Evolutionary conservation across 2,113 vertebrate genomes (phyloP).

Genomic region (Cercopithecus mona): DNA sequence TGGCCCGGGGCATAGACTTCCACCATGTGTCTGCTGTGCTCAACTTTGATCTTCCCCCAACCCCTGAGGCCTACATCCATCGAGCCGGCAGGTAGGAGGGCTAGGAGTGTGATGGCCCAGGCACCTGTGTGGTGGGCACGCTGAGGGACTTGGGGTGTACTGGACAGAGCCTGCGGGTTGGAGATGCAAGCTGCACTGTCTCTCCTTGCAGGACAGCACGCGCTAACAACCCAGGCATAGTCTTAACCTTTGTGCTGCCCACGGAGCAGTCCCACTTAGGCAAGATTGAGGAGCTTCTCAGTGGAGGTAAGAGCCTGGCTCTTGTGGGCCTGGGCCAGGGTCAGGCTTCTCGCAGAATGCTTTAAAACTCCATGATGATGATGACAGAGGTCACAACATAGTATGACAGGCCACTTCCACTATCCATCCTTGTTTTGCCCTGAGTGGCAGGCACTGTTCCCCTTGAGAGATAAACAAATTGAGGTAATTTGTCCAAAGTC

Average conservation of each 20-base stretch:
- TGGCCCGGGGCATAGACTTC: conserved; percentile 95
- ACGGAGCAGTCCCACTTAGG: conserved; percentile 83
- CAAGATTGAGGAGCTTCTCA: conserved; percentile 87
- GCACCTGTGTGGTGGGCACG: too few relatives aligned
- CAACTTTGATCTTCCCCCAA: conserved; percentile 93
- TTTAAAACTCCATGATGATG: not conserved
- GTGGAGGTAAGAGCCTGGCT: conserved; percentile 81
- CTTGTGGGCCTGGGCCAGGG: not conserved
- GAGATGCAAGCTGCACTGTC: not conserved
- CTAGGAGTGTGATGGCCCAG: fast-evolving
- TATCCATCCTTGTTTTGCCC: fast-evolving
- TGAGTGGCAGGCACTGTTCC: not conserved
- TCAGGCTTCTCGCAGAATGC: fast-evolving
- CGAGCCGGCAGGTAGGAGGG: conserved; percentile 90
- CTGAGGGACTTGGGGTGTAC: not conserved
- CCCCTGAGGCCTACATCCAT: conserved; percentile 92
- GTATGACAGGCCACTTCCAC: not conserved
- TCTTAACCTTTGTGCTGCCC: conserved; percentile 89
- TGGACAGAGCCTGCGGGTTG: not conserved
- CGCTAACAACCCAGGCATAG: conserved; percentile 90
- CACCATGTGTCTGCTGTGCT: conserved; percentile 92
- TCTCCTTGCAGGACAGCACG: conserved; percentile 88
- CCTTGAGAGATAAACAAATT: not conserved
- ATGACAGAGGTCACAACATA: not conserved
- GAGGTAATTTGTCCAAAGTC: too few relatives aligned